Evolutionary conservation across 2,797 vertebrate species (phyloP).

Genomic region (Zalophus californianus): DNA sequence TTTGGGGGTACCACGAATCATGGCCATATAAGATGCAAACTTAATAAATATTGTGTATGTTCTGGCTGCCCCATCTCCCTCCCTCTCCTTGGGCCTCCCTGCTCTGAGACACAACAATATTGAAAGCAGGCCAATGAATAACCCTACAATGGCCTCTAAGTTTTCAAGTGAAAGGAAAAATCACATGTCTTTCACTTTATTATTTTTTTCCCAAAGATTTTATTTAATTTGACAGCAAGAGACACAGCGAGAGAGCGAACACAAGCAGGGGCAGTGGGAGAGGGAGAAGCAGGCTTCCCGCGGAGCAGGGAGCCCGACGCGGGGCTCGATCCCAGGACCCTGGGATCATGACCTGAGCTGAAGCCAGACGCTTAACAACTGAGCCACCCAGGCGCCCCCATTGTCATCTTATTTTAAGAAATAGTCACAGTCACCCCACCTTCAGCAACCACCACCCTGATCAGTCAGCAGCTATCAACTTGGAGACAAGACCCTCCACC

Average conservation of each 20-base stretch:
- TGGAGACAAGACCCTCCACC: background rate
- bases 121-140: background rate
- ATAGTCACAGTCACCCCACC: background rate
- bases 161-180: background rate
- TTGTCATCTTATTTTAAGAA: no score
- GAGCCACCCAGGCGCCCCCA: no score
- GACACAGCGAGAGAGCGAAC: no score
- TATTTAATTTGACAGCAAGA: no score
- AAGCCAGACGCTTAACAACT: no score
- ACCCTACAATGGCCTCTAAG: background rate
- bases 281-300: no score
- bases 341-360: no score
- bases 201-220: no score
- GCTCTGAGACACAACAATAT: background rate
- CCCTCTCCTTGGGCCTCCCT: background rate
- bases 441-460: background rate
- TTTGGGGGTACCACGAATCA: background rate
- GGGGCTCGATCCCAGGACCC: no score
- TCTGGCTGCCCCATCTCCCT: background rate
- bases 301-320: no score
- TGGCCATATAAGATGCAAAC: background rate
- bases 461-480: background rate
- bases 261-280: no score
- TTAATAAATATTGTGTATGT: background rate
- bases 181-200: background rate